phyloP scores from a whole-genome alignment of 2,797 vertebrate species.

The Tolypeutes matacus region DNA sequence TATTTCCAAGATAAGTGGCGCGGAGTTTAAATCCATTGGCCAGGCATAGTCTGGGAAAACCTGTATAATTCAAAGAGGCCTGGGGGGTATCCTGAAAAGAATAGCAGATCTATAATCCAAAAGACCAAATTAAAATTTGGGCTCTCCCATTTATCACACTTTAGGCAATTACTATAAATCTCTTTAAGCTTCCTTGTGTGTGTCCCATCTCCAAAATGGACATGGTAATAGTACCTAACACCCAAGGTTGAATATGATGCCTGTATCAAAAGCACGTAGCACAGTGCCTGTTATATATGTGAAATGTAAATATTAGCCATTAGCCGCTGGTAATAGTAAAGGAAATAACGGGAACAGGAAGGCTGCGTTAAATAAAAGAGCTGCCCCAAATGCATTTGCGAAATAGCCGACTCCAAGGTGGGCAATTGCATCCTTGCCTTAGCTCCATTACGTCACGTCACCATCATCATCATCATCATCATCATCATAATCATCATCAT shows the following conservation, averaged over 20 bases:
- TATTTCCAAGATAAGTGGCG: conserved; percentile 9
- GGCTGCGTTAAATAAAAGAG: background rate
- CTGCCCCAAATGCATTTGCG: background rate
- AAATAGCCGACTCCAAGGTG: background rate
- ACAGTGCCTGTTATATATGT: background rate
- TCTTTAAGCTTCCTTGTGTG: background rate
- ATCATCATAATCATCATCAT: no score
- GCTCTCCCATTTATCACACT: background rate
- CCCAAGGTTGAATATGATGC: background rate
- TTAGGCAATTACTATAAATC: background rate
- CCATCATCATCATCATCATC: background rate
- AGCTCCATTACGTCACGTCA: background rate
- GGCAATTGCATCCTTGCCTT: background rate
- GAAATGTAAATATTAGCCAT: background rate
- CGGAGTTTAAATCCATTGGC: background rate
- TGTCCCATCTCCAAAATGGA: background rate
- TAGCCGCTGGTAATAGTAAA: background rate
- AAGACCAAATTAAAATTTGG: background rate
- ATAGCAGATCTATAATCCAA: background rate
- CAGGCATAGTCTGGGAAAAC: background rate
- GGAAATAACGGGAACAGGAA: background rate
- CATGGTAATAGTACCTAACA: background rate
- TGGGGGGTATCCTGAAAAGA: background rate
- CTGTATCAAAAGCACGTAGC: background rate
- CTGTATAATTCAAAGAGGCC: background rate